phyloP scores from a whole-genome alignment of 2,113 vertebrate species.

The Microcebus tavaratra region DNA sequence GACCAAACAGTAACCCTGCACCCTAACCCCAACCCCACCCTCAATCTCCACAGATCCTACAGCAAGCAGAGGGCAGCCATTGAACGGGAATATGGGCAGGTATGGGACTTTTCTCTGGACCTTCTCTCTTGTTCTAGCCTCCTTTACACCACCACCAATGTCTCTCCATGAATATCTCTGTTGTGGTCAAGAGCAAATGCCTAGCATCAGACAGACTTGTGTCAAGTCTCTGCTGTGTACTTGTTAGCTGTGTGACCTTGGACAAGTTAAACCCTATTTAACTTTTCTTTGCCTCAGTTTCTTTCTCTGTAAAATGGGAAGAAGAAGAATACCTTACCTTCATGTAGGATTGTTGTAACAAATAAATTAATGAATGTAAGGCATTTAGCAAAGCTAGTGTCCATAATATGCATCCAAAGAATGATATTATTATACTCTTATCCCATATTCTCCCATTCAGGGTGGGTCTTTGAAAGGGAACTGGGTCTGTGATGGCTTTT shows the following conservation, averaged over 20 bases:
- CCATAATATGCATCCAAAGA: not conserved
- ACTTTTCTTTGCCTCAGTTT: slow-evolving; percentile 38
- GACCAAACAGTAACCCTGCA: not conserved
- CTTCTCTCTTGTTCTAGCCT: not conserved
- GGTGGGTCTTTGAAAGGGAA: slow-evolving; percentile 42
- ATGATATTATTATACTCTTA: not conserved
- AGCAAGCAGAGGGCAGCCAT: slow-evolving; percentile 93
- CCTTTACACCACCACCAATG: not conserved
- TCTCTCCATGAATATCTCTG: not conserved
- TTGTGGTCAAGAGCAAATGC: slow-evolving; percentile 17
- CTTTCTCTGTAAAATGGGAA: slow-evolving; percentile 52
- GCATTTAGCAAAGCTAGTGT: not conserved
- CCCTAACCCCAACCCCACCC: not conserved
- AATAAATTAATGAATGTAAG: slow-evolving; percentile 14
- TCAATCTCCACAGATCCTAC: slow-evolving; percentile 87
- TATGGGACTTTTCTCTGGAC: slow-evolving; percentile 66
- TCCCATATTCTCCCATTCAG: not conserved
- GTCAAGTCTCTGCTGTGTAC: not conserved
- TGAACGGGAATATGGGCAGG: slow-evolving; percentile 94
- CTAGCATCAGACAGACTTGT: not conserved
- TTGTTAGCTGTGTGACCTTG: slow-evolving; percentile 25
- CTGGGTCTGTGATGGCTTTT: slow-evolving; percentile 59
- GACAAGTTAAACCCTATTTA: slow-evolving; percentile 1
- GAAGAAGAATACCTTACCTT: not conserved
- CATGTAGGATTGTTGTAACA: not conserved